phyloP scores from a whole-genome alignment of 2,113 vertebrate species.

The Enhydra lutris region DNA sequence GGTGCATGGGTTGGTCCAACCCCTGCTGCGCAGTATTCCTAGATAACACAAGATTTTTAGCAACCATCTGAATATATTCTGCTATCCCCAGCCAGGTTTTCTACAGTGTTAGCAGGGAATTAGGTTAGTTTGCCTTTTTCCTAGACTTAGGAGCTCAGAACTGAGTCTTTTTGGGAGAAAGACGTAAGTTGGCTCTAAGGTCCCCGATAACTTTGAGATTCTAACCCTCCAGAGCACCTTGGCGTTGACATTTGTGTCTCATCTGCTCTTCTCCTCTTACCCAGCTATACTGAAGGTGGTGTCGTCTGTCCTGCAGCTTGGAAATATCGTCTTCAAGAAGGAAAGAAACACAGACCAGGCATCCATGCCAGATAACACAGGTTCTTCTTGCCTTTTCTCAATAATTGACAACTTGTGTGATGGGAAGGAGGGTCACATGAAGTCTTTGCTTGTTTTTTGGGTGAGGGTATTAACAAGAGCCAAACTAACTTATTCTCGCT shows the following conservation, averaged over 20 bases:
- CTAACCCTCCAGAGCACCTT: background rate
- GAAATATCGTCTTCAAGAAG: slow-evolving; percentile 96
- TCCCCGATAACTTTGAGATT: background rate
- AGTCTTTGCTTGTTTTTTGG: background rate
- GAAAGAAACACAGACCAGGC: slow-evolving; percentile 97
- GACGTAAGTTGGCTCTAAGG: accelerated
- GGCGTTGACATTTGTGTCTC: background rate
- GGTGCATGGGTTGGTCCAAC: background rate
- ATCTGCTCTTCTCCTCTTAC: background rate
- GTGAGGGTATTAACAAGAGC: background rate
- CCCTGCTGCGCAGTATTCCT: background rate
- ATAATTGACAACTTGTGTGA: no score
- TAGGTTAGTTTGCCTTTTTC: background rate
- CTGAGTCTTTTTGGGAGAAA: background rate
- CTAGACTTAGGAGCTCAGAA: background rate
- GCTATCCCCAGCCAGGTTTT: background rate
- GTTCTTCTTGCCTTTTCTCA: slow-evolving; percentile 76
- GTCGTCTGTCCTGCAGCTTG: slow-evolving; percentile 94
- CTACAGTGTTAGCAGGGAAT: background rate
- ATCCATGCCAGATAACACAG: slow-evolving; percentile 96
- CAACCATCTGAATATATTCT: background rate
- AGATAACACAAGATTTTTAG: background rate
- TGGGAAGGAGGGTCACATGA: accelerated
- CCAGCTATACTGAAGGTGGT: slow-evolving; percentile 93
- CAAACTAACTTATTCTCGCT: background rate